Evolutionary conservation across 2,113 vertebrate species (phyloP), one percentile per base, ranked within the genome.

Genomic region (Apistogramma diplotaenia): DNA sequence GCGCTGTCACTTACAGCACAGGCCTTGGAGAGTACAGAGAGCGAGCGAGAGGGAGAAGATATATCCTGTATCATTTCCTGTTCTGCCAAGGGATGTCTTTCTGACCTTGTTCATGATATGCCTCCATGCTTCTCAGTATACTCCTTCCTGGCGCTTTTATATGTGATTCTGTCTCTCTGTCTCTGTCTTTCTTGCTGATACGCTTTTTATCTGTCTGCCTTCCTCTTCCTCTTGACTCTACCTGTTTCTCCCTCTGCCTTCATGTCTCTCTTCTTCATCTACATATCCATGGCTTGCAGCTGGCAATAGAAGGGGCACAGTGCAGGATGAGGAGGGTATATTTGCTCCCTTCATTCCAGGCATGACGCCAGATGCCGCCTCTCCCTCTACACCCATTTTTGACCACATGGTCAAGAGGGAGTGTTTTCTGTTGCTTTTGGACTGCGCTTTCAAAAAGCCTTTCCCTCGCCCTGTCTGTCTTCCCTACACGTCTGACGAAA

Each of bases 51-150:
- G 58, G 70, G 81, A 87, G 82, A 86, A 62, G 81, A 90, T 85
- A 89, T 92, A 94, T 95, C 91, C 88, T 85, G 90, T 95, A 88
- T 94, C 94, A 84, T 89, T 95, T 95, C 93, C 94, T 94, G 90
- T 94, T 95, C 82, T 89, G 88, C 79, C 87, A 51, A 78, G 83
- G 84, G 13, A 67, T 85, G 87, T 88, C 93, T 94, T 75, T 88
- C 87, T 93, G 93, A 94, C 93, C 92, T 95, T 93, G 92, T 91
- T 93, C 89, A 82, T 83, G 86, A 94, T 94, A 89, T 33, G 82
- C 76, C 85, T 76, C 78, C 27, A 29, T 65, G 79, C 90, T 84
- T 92, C 89, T 93, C 84, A 33, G 79, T 89, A 86, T 94, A 85
- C 81, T 83, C 85, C 75, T 85, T 70, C 60, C 76, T 70, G 81